Percentiles rank a stretch among this genome's conserved stretches.
Evolutionary conservation across 2,797 vertebrate species (phyloP).

Genomic region (Neoniphon sammara): DNA sequence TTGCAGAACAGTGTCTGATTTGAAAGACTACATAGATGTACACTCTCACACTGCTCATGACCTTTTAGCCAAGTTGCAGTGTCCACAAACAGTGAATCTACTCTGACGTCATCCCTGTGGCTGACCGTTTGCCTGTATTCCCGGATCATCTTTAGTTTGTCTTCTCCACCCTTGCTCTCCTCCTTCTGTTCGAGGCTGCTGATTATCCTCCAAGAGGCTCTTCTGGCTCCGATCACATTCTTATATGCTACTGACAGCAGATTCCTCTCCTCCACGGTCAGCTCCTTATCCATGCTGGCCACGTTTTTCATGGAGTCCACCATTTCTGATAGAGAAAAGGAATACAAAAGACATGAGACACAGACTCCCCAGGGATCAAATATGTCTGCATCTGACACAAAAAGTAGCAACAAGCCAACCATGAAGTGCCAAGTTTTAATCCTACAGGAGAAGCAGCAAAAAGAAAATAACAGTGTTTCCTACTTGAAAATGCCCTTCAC

Average conservation of each 20-base stretch:
- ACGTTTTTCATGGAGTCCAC: conserved; percentile 98
- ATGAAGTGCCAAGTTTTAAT: no score
- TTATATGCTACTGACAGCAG: conserved; percentile 97
- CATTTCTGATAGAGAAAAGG: conserved; percentile 87
- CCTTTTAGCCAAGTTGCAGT: not conserved
- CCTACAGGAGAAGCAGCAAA: no score
- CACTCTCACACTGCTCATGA: not conserved
- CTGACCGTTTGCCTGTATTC: conserved; percentile 97
- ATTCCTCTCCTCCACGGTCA: conserved; percentile 97
- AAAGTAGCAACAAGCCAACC: no score
- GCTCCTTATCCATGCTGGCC: conserved; percentile 92
- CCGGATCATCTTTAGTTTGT: conserved; percentile 95
- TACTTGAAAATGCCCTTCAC: no score
- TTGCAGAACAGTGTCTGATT: no score
- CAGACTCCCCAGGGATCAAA: no score
- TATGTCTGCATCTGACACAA: no score
- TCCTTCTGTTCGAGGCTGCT: conserved; percentile 99
- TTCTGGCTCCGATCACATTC: conserved; percentile 96
- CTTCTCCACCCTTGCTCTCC: conserved; percentile 94
- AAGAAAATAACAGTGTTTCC: no score
- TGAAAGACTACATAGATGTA: no score
- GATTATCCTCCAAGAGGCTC: conserved; percentile 99
- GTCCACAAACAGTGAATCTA: no score
- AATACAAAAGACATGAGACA: not conserved
- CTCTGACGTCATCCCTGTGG: not conserved